Conservation (phyloP, 2,888 invertebrate species). For the Dorcus hopei region DNA sequence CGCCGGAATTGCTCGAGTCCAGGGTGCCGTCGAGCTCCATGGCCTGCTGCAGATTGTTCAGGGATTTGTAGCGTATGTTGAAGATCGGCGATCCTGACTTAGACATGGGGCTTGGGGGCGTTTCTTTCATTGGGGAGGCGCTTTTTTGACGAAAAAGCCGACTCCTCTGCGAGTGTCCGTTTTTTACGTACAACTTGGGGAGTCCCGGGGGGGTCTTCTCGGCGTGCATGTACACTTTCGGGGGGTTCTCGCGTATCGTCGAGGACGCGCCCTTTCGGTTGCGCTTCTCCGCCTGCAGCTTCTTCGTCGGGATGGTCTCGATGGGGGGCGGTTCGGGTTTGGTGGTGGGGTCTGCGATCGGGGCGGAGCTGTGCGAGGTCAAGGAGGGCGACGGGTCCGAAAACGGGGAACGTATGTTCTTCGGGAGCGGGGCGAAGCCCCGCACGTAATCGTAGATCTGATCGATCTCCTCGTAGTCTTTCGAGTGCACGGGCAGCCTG, state of each 20-base stretch:
- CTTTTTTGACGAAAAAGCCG: slow-evolving; percentile 70
- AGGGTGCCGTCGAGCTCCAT: slow-evolving; percentile 74
- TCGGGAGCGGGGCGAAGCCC: slow-evolving; percentile 87
- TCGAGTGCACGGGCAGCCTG: slow-evolving; percentile 58
- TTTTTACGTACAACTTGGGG: slow-evolving; percentile 78
- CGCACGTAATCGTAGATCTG: slow-evolving; percentile 95
- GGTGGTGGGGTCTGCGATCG: slow-evolving; percentile 39
- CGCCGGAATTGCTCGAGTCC: slow-evolving; percentile 86
- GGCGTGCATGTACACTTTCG: slow-evolving; percentile 53
- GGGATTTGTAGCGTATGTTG: slow-evolving; percentile 68
- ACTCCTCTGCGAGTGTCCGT: slow-evolving; percentile 63
- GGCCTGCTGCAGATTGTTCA: slow-evolving; percentile 70
- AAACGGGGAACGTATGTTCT: slow-evolving; percentile 69
- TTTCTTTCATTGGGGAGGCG: slow-evolving; percentile 69
- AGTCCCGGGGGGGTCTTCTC: slow-evolving; percentile 60
- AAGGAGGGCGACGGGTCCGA: slow-evolving; percentile 50
- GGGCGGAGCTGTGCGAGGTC: slow-evolving; percentile 50
- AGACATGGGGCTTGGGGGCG: slow-evolving; percentile 61
- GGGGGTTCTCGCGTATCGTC: slow-evolving; percentile 50
- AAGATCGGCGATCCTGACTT: slow-evolving; percentile 75
- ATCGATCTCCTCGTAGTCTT: slow-evolving; percentile 94
- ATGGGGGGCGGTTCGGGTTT: slow-evolving; percentile 89
- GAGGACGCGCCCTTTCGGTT: slow-evolving; percentile 65
- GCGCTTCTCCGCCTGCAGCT: slow-evolving; percentile 69
- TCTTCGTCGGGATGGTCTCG: slow-evolving; percentile 86